phyloP scores from a whole-genome alignment of 2,797 vertebrate species.

The Mus spretus region DNA sequence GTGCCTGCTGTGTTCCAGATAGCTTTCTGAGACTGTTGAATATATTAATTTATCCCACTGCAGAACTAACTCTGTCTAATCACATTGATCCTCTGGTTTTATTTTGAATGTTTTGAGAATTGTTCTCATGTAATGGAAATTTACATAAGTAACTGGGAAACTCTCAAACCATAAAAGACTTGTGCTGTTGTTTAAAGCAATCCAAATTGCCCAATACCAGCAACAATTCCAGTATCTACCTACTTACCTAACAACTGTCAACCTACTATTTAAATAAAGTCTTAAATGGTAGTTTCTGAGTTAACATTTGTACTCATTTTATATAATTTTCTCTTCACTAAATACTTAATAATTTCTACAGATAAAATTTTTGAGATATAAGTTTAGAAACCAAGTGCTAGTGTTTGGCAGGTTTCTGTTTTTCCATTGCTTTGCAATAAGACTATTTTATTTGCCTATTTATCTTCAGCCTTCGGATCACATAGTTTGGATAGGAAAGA shows the following conservation, averaged over 20 bases:
- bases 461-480: conserved; percentile 2
- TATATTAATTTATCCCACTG: not conserved
- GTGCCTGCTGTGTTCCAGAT: not conserved
- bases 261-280: conserved; percentile 45
- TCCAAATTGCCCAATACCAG: not conserved
- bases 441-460: not conserved
- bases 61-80: not conserved
- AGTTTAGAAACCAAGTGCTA: conserved; percentile 51
- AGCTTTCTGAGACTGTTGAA: not conserved
- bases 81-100: conserved; percentile 36
- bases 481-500: not conserved
- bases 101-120: not conserved
- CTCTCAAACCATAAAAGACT: not conserved
- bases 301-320: conserved; percentile 53
- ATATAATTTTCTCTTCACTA: conserved; percentile 39
- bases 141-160: not conserved
- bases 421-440: conserved; percentile 46
- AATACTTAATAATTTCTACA: conserved; percentile 50
- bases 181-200: conserved; percentile 16
- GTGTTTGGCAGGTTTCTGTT: conserved; percentile 27
- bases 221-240: conserved; percentile 20
- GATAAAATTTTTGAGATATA: not conserved
- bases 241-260: not conserved
- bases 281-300: not conserved
- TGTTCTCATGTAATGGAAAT: not conserved